A percentile compares a stretch with the other conserved stretches of the same genome.
Conservation (phyloP, 2,888 invertebrate genomes). For the Sisyra nigra region DNA sequence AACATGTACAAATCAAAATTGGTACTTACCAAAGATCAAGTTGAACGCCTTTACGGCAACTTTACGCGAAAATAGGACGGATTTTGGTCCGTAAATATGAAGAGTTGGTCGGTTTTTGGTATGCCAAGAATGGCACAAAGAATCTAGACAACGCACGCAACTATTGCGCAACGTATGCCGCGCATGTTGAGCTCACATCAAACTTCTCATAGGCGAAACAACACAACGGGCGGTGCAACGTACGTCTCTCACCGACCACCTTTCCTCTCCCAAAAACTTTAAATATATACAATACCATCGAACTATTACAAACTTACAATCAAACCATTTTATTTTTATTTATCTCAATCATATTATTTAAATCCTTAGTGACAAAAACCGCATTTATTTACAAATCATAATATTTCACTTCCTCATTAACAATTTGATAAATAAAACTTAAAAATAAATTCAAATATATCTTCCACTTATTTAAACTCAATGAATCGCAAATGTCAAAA, state of each 20-base stretch:
- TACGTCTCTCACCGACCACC: conserved; percentile 12
- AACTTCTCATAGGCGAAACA: conserved; percentile 37
- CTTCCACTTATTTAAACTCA: too few species aligned
- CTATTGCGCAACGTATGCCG: conserved; percentile 65
- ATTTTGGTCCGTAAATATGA: conserved; percentile 52
- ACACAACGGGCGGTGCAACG: conserved; percentile 20
- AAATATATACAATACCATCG: conserved; percentile 1
- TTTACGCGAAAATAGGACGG: conserved; percentile 46
- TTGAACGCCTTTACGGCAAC: conserved; percentile 42
- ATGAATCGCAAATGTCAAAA: too few species aligned
- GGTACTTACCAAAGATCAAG: conserved; percentile 59
- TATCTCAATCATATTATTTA: background rate
- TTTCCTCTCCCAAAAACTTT: background rate
- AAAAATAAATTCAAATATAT: too few species aligned
- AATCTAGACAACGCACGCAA: conserved; percentile 88
- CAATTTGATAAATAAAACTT: too few species aligned
- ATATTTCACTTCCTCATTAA: too few species aligned
- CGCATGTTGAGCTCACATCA: conserved; percentile 53
- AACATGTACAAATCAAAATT: conserved; percentile 35
- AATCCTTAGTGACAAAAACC: too few species aligned
- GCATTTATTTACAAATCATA: too few species aligned
- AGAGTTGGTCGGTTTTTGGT: conserved; percentile 66
- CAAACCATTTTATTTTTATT: background rate
- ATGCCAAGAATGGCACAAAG: conserved; percentile 96
- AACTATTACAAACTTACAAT: background rate